Conservation (phyloP, 2,797 vertebrate species). For the Arnoldichthys spilopterus region DNA sequence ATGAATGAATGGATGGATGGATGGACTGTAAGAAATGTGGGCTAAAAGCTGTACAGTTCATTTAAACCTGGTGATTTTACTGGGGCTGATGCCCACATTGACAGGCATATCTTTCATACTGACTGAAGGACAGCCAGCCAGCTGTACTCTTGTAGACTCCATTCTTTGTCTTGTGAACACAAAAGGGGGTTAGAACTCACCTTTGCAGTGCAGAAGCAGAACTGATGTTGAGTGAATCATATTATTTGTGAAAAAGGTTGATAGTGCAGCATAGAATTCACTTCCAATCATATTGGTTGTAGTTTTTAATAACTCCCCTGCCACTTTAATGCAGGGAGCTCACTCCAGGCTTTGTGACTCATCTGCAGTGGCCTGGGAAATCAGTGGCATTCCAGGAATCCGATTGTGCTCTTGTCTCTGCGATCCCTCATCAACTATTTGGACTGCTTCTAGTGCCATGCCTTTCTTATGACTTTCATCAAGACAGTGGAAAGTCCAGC, state of each 20-base stretch:
- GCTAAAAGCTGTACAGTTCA: slow-evolving; percentile 15
- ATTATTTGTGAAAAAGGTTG: slow-evolving; percentile 37
- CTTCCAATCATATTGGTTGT: slow-evolving; percentile 30
- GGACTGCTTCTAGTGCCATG: slow-evolving; percentile 61
- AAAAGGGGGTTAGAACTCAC: slow-evolving; percentile 28
- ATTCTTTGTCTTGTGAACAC: slow-evolving; percentile 13
- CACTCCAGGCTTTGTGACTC: slow-evolving; percentile 57
- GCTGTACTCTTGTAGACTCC: slow-evolving; percentile 14
- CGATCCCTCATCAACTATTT: slow-evolving; percentile 6
- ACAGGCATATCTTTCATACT: slow-evolving; percentile 33
- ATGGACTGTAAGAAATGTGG: neutral
- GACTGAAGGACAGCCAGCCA: slow-evolving; percentile 17
- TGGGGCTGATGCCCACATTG: neutral
- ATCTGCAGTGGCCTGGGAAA: slow-evolving; percentile 48
- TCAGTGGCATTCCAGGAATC: slow-evolving; percentile 66
- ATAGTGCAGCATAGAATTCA: slow-evolving; percentile 25
- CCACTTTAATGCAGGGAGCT: slow-evolving; percentile 16
- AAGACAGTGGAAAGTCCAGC: slow-evolving; percentile 72
- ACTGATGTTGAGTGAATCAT: slow-evolving; percentile 22
- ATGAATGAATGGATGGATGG: too few relatives aligned
- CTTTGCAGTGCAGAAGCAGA: slow-evolving; percentile 7
- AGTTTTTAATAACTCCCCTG: slow-evolving; percentile 41
- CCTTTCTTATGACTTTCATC: slow-evolving; percentile 67
- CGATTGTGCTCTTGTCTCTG: slow-evolving; percentile 29
- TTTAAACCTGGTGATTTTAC: slow-evolving; percentile 1